Base-by-base conservation (phyloP, 64 coral and sea anemone genomes). In the Porites australiensis region DNA sequence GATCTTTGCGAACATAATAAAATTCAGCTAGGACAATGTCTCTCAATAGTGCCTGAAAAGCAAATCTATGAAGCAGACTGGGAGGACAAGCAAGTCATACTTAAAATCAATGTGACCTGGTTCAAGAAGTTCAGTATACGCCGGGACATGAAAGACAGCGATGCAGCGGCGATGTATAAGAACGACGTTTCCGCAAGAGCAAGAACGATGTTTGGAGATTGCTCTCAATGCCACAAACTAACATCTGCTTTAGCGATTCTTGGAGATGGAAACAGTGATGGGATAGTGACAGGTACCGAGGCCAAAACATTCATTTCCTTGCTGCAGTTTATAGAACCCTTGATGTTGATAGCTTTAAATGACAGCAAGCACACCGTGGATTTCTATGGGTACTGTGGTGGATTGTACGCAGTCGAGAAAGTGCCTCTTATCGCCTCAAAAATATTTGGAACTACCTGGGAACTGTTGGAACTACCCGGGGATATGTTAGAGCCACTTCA, bases 331-430 rank as follows among this genome's bases (percentile, higher is more conserved):
- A 83, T 86, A 23, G 95, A 97, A 53, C 75, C 95, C 9, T 75
- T 89, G 64, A 83, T 94, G 67, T 19, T 94, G 11, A 54, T 87
- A 49, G 59, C 90, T 4, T 54, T 94, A 6, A 98, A 98, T 88
- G 93, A 86, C 9, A 95, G 93, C 43, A 95, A 88, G 47, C 89
- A 95, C 70, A 71, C 93, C 0, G 72, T 88, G 8, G 58, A 98
- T 53, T 86, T 98, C 46, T 95, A 89, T 89, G 96, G 96, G 0
- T 98, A 98, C 44, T 98, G 96, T 43, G 96, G 93, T 16, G 72
- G 55, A 15, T 20, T 98, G 52, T 95, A 98, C 78, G 86, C 49
- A 52, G 83, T 98, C 20, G 96, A 98, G 64, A 92, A 72, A 70
- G 53, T 98, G 3, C 72, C 96, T 13, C 15, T 89, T 14, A 82